Base-by-base conservation (phyloP, 2,797 vertebrate genomes). In the Saxicola maurus region DNA sequence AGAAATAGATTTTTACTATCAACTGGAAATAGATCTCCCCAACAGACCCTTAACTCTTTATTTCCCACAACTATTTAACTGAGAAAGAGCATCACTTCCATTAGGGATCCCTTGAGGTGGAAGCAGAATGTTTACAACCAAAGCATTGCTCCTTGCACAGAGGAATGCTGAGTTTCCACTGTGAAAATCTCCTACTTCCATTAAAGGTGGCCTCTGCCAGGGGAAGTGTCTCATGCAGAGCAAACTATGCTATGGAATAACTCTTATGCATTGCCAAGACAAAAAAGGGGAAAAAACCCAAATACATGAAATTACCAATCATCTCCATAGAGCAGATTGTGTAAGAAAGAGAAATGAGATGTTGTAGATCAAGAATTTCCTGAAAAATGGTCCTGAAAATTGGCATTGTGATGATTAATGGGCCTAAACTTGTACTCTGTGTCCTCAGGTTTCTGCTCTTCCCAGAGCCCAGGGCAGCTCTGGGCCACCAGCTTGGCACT, bases 221-320 rank as follows among this genome's bases (percentile, higher is more conserved):
- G 30, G 48, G 10, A 75, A 66, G 19, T 14, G n/a, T 49, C 30
- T 71, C 33, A 77, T 14, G 52, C n/a, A 25, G 1, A 42, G n/a
- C 49, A 65, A 68, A 52, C 73, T 31, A 5, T 11, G 42, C 33
- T 53, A 49, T 16, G 38, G 6, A 18, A 46, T 13, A 59, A 40
- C 9, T 64, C 33, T 59, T 20, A n/a, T 5, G 38, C 17, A 33
- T n/a, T 48, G 48, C 46, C 75, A 71, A 73, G 10, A 42, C 4
- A 2, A n/a, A 61, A n/a, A 25, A 15, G 35, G 0, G 1, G 3
- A 0, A 0, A 10, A 51, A 40, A 1, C 0, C 23, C 21, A 57
- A 65, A 45, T 11, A 46, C 17, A 31, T 33, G n/a, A 21, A 64
- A 79, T 67, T 67, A 68, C 28, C 40, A 86, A 24, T 16, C 14